Evolutionary conservation across 2,113 vertebrate genomes (phyloP), one percentile per base, ranked within the genome.

Genomic region (Vimba vimba): DNA sequence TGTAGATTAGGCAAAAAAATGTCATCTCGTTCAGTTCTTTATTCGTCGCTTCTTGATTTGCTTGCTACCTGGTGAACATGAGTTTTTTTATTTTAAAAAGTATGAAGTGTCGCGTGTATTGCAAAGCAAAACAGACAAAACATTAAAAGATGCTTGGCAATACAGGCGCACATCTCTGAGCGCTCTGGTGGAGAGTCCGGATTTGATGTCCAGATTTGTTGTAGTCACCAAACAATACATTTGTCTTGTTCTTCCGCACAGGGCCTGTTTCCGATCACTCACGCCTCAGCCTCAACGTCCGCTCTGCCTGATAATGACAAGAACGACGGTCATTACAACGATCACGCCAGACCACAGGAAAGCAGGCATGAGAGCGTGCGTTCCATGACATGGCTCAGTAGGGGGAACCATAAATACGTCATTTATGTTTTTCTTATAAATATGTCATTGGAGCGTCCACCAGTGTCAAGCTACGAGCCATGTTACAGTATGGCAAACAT

Each of bases 271-370:
- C 73, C 73, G 43, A 50, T 50, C 73, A 27, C 92, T 95, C 94
- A 94, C 91, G 93, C 93, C 91, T 90, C 93, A 90, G 94, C 94
- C 94, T 94, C 94, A 95, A 94, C 94, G 93, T 95, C 95, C 93
- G 91, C 93, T 94, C 95, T 94, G 94, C 94, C 94, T 95, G 93
- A 94, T 93, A 94, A 95, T 94, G 93, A 95, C 93, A 95, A 95
- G 94, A 95, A 95, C 92, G 88, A 94, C 89, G 91, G 93, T 93
- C 93, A 94, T 93, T 93, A 94, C 86, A 86, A 83, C 92, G 89
- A 89, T 87, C 88, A 50, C 45, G 92, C 91, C 89, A 80, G 91
- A 89, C 87, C 89, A 50, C 90, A 87, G 90, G 76, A 92, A 81
- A 85, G 73, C 85, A 87, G 82, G 82, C 78, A 90, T 88, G 86